Base-by-base conservation (phyloP, 2,888 invertebrate species). In the Amphimallon solstitiale region DNA sequence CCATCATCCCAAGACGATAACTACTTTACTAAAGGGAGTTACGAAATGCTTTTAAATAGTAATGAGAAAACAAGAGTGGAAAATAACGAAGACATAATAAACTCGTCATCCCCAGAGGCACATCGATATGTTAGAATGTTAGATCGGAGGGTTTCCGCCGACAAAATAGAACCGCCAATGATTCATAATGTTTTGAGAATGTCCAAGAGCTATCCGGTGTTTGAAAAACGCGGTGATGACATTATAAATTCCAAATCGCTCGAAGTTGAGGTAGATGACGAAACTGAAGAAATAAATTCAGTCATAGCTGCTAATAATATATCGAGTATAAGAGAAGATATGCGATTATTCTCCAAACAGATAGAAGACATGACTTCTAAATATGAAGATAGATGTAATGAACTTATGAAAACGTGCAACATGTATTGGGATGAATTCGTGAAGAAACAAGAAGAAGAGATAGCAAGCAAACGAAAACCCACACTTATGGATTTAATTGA, bases 401-500 rank as follows among this genome's bases (percentile, higher is more conserved):
- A 65, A n/a, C 29, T 79, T 21, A 72, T 80, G 19, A 72, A 76
- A 14, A 74, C 77, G 12, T 80, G 78, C 65, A 76, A 77, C 52
- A 72, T 73, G 10, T 73, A 76, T 6, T 71, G 79, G 60, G 72
- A 74, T 52, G 71, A 72, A 61, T 76, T 77, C 66, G 63, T 73
- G 6, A 71, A 70, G 52, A 49, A 67, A 21, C 66, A 63, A 23
- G 63, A 71, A 7, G 45, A 34, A 15, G 29, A 43, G 9, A 7
- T 17, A 2, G 38, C 1, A 1, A 40, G 17, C 23, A 40, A 40
- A 12, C 0, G 1, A 2, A 2, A 15, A 37, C 15, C 17, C 10
- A 19, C 6, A 37, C 37, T 15, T 38, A n/a, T n/a, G n/a, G 17
- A 56, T 34, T 6, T 9, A 3, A 23, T n/a, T 2, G 15, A 38